Conservation (phyloP, 2,888 invertebrate species). For the Atethmia centrago region DNA sequence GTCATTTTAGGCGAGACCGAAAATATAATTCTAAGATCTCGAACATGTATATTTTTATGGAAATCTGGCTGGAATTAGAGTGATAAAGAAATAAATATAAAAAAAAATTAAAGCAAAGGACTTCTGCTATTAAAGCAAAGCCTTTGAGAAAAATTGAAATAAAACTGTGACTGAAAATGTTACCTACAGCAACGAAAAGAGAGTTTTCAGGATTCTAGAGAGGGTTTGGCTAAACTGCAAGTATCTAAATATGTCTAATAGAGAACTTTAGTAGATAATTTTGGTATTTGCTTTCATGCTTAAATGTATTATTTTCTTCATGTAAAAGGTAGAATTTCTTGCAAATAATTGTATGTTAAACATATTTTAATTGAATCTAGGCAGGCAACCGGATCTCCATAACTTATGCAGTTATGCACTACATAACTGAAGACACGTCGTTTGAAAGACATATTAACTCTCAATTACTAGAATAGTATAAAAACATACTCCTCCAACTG, state of each 20-base stretch:
- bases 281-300: neutral
- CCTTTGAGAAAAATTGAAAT: neutral
- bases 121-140: neutral
- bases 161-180: neutral
- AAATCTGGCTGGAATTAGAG: neutral
- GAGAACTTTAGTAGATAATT: neutral
- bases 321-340: neutral
- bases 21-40: neutral
- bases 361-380: slow-evolving; percentile 21
- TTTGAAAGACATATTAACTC: slow-evolving; percentile 64
- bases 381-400: slow-evolving; percentile 58
- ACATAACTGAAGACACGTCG: slow-evolving; percentile 49
- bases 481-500: slow-evolving; percentile 61
- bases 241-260: neutral
- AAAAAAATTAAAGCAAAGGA: neutral
- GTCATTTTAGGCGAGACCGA: neutral
- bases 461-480: slow-evolving; percentile 65
- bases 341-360: slow-evolving; percentile 8
- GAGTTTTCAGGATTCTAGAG: neutral
- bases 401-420: slow-evolving; percentile 61
- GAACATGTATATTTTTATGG: neutral
- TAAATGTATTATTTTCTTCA: neutral
- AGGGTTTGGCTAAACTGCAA: neutral
- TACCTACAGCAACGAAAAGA: neutral
- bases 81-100: neutral